Evolutionary conservation across 2,888 invertebrate species (phyloP), one percentile per base, ranked within the genome.

Genomic region (Caenorhabditis wallacei): DNA sequence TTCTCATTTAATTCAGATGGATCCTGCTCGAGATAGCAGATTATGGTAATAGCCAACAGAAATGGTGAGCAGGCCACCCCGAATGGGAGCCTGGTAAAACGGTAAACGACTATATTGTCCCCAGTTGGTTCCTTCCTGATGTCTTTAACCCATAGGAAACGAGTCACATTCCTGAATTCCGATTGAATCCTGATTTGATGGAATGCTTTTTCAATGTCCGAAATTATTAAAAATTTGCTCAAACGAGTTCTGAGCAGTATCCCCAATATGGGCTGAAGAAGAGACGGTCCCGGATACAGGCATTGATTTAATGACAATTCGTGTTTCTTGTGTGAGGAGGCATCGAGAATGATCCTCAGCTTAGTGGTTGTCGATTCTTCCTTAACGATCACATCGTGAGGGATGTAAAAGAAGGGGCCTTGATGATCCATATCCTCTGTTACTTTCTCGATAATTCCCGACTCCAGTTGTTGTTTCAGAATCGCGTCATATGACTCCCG

Each of bases 201-300:
- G 68, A 89, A 89, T 0, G 89, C 89, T 54, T 87, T 89, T 51
- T 84, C 83, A 22, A 88, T 78, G 56, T 89, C 89, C 2, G 82
- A 57, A 1, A 82, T 35, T 5, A 88, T 13, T 0, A 84, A 37
- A 16, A 53, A 63, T 7, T 30, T 20, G 1, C 35, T 4, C 2
- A 48, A 40, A n/a, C 89, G 53, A 4, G 82, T 35, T 22, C 64
- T 46, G 13, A 88, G 13, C 5, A 87, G 18, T 11, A 88, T 71
- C 0, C 66, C 74, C 5, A 46, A 7, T 18, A 84, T 53, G 0
- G 70, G 37, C n/a, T 63, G 69, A 2, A 87, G 46, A 0, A 68
- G n/a, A 0, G 64, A 30, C 8, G 84, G 82, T n/a, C 86, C 88
- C 2, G 61, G 37, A 20, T 46, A 51, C 0, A 85, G 51, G 11